These are phyloP conservation scores for Cyclura pinguis DNA, from an alignment of 2,797 vertebrate species.

Conservation along the genomic window DNA sequence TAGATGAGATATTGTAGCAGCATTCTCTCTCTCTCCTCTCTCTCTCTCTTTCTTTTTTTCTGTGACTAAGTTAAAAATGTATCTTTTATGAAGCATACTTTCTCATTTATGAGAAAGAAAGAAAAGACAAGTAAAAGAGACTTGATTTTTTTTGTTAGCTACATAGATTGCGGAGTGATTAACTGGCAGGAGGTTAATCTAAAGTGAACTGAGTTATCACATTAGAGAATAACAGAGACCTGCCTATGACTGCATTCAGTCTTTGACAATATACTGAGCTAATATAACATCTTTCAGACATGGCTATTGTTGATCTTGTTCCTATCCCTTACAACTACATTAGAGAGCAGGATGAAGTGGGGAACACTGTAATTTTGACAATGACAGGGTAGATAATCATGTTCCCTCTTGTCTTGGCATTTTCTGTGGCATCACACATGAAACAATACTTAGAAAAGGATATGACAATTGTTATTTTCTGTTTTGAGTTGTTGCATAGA, in stretches of 20 bases:
- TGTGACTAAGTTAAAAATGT: too few species aligned
- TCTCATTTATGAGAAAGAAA: too few species aligned
- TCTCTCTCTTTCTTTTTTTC: too few species aligned
- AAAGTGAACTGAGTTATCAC: neutral
- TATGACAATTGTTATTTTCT: neutral
- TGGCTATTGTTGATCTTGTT: neutral
- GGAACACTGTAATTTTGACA: neutral
- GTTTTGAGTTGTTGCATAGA: neutral
- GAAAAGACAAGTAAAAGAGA: too few species aligned
- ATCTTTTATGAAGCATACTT: too few species aligned
- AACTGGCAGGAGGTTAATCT: too few species aligned
- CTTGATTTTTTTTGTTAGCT: too few species aligned
- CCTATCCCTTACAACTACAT: neutral
- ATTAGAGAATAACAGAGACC: neutral
- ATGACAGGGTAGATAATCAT: neutral
- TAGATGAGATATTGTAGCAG: too few species aligned
- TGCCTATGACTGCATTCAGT: neutral
- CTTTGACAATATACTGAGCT: neutral
- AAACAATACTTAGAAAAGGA: neutral
- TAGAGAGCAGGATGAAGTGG: neutral
- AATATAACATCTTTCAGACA: neutral
- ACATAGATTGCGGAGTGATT: too few species aligned
- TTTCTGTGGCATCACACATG: neutral
- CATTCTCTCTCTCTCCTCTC: too few species aligned
- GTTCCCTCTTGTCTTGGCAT: neutral